Base-by-base conservation (phyloP, 2,113 vertebrate species). In the Marmota monax region DNA sequence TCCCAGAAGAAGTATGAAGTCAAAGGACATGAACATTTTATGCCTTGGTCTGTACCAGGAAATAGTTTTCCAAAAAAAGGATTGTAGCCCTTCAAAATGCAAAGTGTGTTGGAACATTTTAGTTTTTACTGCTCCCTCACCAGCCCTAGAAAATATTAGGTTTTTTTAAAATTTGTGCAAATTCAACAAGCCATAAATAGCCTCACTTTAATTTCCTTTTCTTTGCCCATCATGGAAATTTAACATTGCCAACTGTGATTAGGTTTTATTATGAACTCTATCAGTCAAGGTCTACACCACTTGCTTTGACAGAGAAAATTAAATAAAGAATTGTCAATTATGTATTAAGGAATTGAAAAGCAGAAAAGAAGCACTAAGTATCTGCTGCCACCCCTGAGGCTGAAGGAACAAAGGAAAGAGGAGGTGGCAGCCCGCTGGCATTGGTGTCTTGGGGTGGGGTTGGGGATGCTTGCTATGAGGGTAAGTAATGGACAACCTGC, bases 1-100 rank as follows among this genome's bases (percentile, higher is more conserved):
- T 92, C 88, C 17, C 74, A 95, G 51, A 89, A 94, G 85, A 96
- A 92, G 25, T 69, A 42, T 84, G 51, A 87, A 27, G 48, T 94
- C 51, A 92, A 92, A 84, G 79, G 74, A 27, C 45, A 96, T 82
- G 67, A 84, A 73, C 8, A 92, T 76, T 89, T 89, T 93, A 76
- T 96, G 79, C n/a, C 42, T 73, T 88, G 16, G 51, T 92, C 84
- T 95, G 83, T 45, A 87, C 4, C 42, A 27, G 65, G 76, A 97
- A 96, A 90, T n/a, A 29, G 25, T 88, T 92, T 93, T 67, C 85
- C 17, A 42, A 85, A 84, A 84, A 73, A 97, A 79, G 8, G 6
- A 16, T 7, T 67, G 29, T 67, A 20, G 18, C 20, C 27, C 39
- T 93, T 95, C 78, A 83, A 92, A 93, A 84, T 92, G 34, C 51